A percentile compares a stretch with the other conserved stretches of the same genome.
Conservation (phyloP, 2,888 invertebrate species). For the Helleia helle region DNA sequence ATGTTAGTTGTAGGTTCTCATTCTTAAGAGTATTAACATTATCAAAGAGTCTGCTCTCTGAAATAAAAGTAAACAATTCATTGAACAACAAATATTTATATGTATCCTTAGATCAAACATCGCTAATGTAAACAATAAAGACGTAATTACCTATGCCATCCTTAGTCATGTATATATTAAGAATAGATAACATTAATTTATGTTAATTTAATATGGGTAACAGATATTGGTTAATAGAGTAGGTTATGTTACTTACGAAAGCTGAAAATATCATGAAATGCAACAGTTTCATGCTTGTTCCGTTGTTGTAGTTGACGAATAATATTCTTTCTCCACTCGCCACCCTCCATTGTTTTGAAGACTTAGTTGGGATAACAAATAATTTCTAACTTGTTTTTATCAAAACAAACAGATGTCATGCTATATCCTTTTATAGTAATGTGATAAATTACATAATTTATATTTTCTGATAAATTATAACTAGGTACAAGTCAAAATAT, state of each 20-base stretch:
- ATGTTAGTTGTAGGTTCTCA: slow-evolving; percentile 88
- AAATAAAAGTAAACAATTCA: slow-evolving; percentile 31
- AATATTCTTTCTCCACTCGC: slow-evolving; percentile 81
- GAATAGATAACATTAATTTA: too few species aligned
- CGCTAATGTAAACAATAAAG: too few species aligned
- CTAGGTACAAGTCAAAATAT: not conserved
- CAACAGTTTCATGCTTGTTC: slow-evolving; percentile 82
- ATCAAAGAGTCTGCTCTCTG: slow-evolving; percentile 92
- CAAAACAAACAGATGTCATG: slow-evolving; percentile 63
- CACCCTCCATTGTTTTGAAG: slow-evolving; percentile 52
- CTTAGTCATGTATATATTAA: too few species aligned
- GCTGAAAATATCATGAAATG: slow-evolving; percentile 85
- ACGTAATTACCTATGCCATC: too few species aligned
- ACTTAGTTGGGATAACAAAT: slow-evolving; percentile 26
- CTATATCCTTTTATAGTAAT: not conserved
- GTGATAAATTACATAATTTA: not conserved
- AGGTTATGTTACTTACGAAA: slow-evolving; percentile 82
- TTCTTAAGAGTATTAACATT: slow-evolving; percentile 84
- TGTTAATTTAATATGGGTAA: too few species aligned
- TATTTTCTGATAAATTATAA: not conserved
- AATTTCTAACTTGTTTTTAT: slow-evolving; percentile 29
- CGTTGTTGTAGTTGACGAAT: slow-evolving; percentile 80
- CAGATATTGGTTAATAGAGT: slow-evolving; percentile 1
- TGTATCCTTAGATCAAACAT: too few species aligned
- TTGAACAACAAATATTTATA: slow-evolving; percentile 11